A percentile compares a stretch with the other conserved stretches of the same genome.
phyloP scores from a whole-genome alignment of 2,888 invertebrate species.

The Cantharis rustica region DNA sequence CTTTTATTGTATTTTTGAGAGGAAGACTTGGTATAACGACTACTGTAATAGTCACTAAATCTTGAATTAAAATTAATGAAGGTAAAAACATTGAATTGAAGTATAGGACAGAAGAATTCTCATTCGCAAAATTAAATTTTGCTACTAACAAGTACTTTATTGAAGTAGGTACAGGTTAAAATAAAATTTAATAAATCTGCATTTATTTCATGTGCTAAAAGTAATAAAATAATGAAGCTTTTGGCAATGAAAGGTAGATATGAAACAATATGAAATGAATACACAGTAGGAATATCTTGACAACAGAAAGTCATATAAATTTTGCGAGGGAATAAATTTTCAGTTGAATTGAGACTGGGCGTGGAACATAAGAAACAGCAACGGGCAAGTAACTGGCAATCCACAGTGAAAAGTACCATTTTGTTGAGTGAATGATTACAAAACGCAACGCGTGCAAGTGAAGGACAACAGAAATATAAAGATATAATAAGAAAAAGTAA shows the following conservation, averaged over 20 bases:
- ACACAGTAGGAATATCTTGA: slow-evolving; percentile 32
- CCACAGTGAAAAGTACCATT: slow-evolving; percentile 46
- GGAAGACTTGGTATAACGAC: too few species aligned
- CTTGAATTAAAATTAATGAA: neutral
- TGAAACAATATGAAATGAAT: slow-evolving; percentile 23
- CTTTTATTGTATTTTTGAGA: too few species aligned
- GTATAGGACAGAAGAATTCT: neutral
- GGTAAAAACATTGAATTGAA: neutral
- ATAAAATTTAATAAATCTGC: neutral
- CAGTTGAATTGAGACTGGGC: slow-evolving; percentile 47
- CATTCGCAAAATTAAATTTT: neutral
- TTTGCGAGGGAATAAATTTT: slow-evolving; percentile 46
- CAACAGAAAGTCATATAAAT: slow-evolving; percentile 45
- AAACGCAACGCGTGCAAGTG: slow-evolving; percentile 45
- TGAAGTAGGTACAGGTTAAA: neutral
- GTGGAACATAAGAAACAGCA: slow-evolving; percentile 46
- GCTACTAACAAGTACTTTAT: neutral
- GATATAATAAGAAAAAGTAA: slow-evolving; percentile 10
- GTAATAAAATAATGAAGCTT: slow-evolving; percentile 28
- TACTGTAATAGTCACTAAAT: neutral
- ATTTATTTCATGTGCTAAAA: slow-evolving; percentile 1
- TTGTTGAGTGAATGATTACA: slow-evolving; percentile 50
- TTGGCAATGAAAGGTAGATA: slow-evolving; percentile 29
- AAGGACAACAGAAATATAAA: slow-evolving; percentile 30
- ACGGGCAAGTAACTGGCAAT: slow-evolving; percentile 47